These are phyloP conservation scores for Daktulosphaira vitifoliae DNA, from an alignment of 1,140 invertebrate species.

Conservation along the genomic window DNA sequence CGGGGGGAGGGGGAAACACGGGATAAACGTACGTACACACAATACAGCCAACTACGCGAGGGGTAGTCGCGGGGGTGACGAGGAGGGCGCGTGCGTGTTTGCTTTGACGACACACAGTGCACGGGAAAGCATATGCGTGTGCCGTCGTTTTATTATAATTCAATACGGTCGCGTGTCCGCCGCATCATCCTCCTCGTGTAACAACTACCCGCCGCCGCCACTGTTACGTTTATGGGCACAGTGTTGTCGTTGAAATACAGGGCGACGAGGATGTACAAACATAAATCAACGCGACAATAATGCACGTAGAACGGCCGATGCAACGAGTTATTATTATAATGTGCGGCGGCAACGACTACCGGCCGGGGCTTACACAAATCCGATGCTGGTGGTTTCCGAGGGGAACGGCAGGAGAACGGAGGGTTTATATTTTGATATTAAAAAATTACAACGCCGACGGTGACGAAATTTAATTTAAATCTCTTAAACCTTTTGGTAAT, in stretches of 20 bases:
- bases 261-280: too few species aligned
- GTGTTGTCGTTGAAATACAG: too few species aligned
- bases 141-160: constrained; percentile 23
- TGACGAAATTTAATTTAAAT: constrained; percentile 30
- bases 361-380: too few species aligned
- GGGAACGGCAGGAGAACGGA: neutral
- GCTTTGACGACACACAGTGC: constrained; percentile 15
- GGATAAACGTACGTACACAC: too few species aligned
- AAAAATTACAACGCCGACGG: constrained; percentile 20
- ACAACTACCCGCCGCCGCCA: too few species aligned
- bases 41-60: too few species aligned
- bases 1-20: too few species aligned
- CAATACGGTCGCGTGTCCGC: constrained; percentile 13
- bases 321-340: too few species aligned
- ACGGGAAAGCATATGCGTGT: neutral
- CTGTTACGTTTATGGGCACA: too few species aligned
- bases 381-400: neutral
- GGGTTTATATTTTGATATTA: constrained; percentile 1
- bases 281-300: too few species aligned
- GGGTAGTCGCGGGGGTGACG: neutral
- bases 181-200: neutral
- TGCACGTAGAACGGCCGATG: too few species aligned
- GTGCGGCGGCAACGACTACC: too few species aligned
- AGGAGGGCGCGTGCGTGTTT: constrained; percentile 17
- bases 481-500: constrained; percentile 25